Conservation (phyloP, 2,888 invertebrate genomes). For the Brachylomia viminalis region DNA sequence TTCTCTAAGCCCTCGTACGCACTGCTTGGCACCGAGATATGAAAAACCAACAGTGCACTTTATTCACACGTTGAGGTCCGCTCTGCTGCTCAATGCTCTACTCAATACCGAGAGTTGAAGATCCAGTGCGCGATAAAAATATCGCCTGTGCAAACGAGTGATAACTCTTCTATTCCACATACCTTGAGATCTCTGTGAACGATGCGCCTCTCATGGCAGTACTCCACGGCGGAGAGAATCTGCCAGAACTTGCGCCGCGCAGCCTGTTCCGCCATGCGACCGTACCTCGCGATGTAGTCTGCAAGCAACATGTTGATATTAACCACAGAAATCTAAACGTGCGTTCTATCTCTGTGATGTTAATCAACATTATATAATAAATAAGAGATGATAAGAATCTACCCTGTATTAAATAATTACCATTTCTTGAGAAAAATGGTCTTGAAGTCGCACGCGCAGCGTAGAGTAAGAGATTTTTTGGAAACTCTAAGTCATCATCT, state of each 20-base stretch:
- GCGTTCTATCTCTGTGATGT: slow-evolving; percentile 40
- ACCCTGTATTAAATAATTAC: neutral
- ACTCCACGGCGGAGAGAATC: slow-evolving; percentile 98
- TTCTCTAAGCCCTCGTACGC: too few species aligned
- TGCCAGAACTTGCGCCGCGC: slow-evolving; percentile 98
- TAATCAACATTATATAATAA: slow-evolving; percentile 44
- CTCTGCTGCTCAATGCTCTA: too few species aligned
- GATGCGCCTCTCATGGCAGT: slow-evolving; percentile 97
- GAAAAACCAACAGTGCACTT: too few species aligned
- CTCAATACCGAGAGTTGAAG: too few species aligned
- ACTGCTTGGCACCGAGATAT: too few species aligned
- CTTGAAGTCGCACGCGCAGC: neutral
- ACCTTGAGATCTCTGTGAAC: slow-evolving; percentile 99
- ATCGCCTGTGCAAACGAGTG: too few species aligned
- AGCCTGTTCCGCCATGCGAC: slow-evolving; percentile 97
- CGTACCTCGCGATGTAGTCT: slow-evolving; percentile 98
- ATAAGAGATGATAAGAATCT: neutral
- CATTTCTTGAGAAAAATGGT: too few species aligned
- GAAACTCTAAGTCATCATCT: neutral
- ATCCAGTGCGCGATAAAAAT: too few species aligned
- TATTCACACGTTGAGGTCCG: too few species aligned
- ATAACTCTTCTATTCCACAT: slow-evolving; percentile 55
- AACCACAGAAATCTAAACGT: slow-evolving; percentile 47
- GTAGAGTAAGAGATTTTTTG: neutral
- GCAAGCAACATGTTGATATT: slow-evolving; percentile 69